Evolutionary conservation across 2,113 vertebrate species (phyloP).

Genomic region (Haemorhous mexicanus): DNA sequence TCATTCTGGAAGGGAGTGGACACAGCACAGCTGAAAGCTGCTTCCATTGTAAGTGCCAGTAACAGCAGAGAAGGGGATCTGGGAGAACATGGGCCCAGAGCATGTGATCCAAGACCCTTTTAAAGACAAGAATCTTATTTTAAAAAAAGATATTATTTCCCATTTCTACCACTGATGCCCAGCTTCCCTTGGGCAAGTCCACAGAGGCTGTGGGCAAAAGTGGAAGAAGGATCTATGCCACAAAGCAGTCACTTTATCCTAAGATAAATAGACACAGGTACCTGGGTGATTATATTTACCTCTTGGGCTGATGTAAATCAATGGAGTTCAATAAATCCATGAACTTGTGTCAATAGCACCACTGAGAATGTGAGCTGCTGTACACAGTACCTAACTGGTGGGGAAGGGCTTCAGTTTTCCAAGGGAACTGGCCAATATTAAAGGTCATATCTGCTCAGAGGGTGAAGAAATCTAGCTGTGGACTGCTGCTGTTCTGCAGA

Average conservation of each 20-base stretch:
- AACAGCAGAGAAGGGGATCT: not conserved
- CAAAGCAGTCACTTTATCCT: not conserved
- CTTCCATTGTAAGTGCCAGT: not conserved
- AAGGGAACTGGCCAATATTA: not conserved
- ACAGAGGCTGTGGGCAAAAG: not conserved
- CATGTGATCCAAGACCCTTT: not conserved
- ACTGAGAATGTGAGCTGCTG: not conserved
- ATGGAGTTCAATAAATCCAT: not conserved
- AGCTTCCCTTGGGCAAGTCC: not conserved
- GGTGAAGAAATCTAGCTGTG: not conserved
- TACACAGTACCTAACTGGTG: not conserved
- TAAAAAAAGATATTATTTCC: not conserved
- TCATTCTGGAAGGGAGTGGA: not conserved
- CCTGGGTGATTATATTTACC: not conserved
- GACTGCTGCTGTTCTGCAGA: not conserved
- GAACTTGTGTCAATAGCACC: not conserved
- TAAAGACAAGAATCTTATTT: not conserved
- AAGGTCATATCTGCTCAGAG: not conserved
- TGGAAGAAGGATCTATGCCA: not conserved
- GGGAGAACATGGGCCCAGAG: not conserved
- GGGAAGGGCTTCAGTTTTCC: not conserved
- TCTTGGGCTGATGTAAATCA: not conserved
- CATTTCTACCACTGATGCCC: not conserved
- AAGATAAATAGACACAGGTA: not conserved
- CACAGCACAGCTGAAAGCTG: not conserved